A percentile compares a stretch with the other conserved stretches of the same genome.
These are phyloP conservation scores for Tokudaia muenninki DNA, from an alignment of 2,797 vertebrate species.

Conservation along the genomic window DNA sequence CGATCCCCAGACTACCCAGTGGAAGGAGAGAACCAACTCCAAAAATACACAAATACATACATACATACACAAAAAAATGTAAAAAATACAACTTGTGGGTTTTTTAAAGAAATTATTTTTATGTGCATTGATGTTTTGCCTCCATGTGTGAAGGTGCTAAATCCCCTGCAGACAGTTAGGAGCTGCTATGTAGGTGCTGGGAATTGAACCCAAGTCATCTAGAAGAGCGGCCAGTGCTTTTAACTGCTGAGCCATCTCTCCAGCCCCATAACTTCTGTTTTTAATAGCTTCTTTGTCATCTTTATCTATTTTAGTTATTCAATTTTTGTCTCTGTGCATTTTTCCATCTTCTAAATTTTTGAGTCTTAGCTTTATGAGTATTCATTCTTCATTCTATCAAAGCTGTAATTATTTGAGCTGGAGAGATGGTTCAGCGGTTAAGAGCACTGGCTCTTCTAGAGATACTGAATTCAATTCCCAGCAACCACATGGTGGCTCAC, in stretches of 20 bases:
- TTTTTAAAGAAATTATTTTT: background rate
- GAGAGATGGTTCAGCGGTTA: too few relatives aligned
- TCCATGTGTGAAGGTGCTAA: background rate
- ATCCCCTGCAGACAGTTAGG: background rate
- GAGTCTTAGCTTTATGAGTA: conserved; percentile 6
- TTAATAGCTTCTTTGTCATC: background rate
- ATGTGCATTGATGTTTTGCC: background rate
- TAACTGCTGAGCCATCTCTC: background rate
- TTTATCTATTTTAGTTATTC: conserved; percentile 46
- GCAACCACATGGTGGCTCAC: too few relatives aligned
- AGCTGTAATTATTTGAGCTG: conserved; percentile 23
- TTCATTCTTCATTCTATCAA: conserved; percentile 10
- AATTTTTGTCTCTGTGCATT: conserved; percentile 16
- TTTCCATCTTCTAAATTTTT: conserved; percentile 21
- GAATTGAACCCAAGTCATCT: background rate
- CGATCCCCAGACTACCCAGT: background rate
- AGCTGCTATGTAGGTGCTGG: background rate
- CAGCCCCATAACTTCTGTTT: background rate
- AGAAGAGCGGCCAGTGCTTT: too few relatives aligned
- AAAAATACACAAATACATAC: background rate
- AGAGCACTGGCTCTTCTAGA: too few relatives aligned
- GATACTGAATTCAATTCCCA: too few relatives aligned
- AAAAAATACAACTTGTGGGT: background rate
- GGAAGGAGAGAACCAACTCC: background rate
- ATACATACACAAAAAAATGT: background rate